These are phyloP conservation scores for Channa striata DNA, from an alignment of 2,797 vertebrate genomes.

Conservation along the genomic window DNA sequence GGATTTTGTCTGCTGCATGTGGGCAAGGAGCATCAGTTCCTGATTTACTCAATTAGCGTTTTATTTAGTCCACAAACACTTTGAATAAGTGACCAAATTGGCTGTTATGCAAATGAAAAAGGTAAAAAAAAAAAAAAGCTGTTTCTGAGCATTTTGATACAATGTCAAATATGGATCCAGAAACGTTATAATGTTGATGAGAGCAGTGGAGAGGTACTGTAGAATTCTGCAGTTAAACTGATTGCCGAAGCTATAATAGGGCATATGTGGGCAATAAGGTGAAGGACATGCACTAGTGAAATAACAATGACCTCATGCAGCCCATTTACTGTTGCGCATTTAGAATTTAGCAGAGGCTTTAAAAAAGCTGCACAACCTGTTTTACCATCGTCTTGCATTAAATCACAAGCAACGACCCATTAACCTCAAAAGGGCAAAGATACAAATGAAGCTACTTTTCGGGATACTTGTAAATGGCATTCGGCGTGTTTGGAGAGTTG, in stretches of 20 bases:
- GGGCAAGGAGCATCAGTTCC: constrained; percentile 7
- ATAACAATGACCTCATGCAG: constrained; percentile 34
- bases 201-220: constrained; percentile 27
- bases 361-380: not conserved
- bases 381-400: constrained; percentile 4
- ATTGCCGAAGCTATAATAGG: constrained; percentile 36
- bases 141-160: not conserved
- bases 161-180: constrained; percentile 34
- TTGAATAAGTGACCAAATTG: constrained; percentile 49
- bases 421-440: not conserved
- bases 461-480: constrained; percentile 16
- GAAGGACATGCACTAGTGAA: constrained; percentile 24
- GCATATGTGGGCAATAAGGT: constrained; percentile 33
- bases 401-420: constrained; percentile 15
- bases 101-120: constrained; percentile 42
- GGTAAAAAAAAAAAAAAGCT: constrained; percentile 29
- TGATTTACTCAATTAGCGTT: constrained; percentile 5
- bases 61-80: constrained; percentile 39
- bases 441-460: not conserved
- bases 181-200: constrained; percentile 25
- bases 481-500: constrained; percentile 19
- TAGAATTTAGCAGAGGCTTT: constrained; percentile 8
- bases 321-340: constrained; percentile 39
- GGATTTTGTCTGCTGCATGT: constrained; percentile 32
- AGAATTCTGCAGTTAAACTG: constrained; percentile 39